Base-by-base conservation (phyloP, 2,888 invertebrate genomes). In the Tiliacea aurago region DNA sequence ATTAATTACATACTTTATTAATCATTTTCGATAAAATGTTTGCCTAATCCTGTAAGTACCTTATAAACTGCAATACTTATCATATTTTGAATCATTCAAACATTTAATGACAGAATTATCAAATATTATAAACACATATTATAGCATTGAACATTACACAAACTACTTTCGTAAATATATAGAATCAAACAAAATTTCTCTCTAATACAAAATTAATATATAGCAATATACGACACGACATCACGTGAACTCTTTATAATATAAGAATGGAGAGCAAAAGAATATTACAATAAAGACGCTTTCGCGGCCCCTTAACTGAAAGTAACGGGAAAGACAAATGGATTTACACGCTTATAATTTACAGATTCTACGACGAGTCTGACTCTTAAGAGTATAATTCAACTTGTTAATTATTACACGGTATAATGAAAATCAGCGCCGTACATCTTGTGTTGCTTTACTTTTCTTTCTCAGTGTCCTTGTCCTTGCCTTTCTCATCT, bases 401-500 rank as follows among this genome's bases (percentile, higher is more conserved):
- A 88, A 89, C 85, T 89, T 90, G 89, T 86, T 90, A 88, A 85
- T 80, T 77, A 81, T 84, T 86, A 78, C 70, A 84, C 81, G 82
- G 78, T 87, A 84, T 84, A 84, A 77, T 70, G 64, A 81, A 78
- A 76, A 67, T 85, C 77, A 75, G 82, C 83, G 87, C 81, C 82
- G 73, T 84, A 80, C 79, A 74, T 76, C 67, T 65, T 70, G 45
- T 68, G 80, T 62, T 58, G 70, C 69, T 87, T 90, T 93, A 93
- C 90, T 93, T 94, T 68, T 94, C 91, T 59, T 92, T 92, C 68
- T 91, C 91, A 55, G 81, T 85, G 51, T 90, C 88, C 90, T 97
- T 97, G 89, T 98, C 97, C 91, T 86, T 86, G 55, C 97, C 97
- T 91, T 98, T 98, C 85, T 97, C 97, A 84, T 97, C 97, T 70